These are phyloP conservation scores for Papilio gigon DNA, from an alignment of 2,888 invertebrate species.

Conservation along the genomic window DNA sequence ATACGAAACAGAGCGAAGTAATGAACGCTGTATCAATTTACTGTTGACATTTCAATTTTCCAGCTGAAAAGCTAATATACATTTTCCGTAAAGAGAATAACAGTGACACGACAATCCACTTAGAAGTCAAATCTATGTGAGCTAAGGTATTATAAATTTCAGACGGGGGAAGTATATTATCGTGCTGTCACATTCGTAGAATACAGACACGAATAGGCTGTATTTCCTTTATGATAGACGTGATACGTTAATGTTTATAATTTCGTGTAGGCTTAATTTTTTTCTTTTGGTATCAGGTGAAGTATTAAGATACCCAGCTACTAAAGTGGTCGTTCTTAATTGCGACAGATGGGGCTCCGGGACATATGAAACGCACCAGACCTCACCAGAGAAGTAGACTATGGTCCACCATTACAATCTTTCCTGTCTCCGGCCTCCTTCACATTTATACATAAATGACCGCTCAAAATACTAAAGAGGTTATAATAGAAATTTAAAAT, in stretches of 20 bases:
- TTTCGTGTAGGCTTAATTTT: too few species aligned
- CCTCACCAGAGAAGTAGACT: too few species aligned
- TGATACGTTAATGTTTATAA: background rate
- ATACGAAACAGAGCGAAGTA: constrained; percentile 21
- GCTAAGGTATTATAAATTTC: constrained; percentile 33
- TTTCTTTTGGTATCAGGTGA: too few species aligned
- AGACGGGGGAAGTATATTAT: constrained; percentile 29
- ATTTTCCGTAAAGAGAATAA: constrained; percentile 30
- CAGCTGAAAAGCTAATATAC: constrained; percentile 30
- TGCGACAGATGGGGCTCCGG: too few species aligned
- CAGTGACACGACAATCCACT: constrained; percentile 38
- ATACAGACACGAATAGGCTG: background rate
- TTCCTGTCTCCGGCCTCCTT: too few species aligned
- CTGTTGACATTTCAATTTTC: constrained; percentile 36
- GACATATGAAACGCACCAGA: too few species aligned
- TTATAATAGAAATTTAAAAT: too few species aligned
- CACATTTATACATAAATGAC: too few species aligned
- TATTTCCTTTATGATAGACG: background rate
- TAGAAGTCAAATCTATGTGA: constrained; percentile 39
- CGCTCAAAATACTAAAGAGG: too few species aligned
- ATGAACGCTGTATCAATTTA: constrained; percentile 31
- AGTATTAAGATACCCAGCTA: too few species aligned
- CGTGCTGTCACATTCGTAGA: constrained; percentile 21
- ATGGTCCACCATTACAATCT: too few species aligned
- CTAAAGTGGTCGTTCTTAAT: too few species aligned